Evolutionary conservation across 2,113 vertebrate species (phyloP), one percentile per base, ranked within the genome.

Genomic region (Oncorhynchus masou): DNA sequence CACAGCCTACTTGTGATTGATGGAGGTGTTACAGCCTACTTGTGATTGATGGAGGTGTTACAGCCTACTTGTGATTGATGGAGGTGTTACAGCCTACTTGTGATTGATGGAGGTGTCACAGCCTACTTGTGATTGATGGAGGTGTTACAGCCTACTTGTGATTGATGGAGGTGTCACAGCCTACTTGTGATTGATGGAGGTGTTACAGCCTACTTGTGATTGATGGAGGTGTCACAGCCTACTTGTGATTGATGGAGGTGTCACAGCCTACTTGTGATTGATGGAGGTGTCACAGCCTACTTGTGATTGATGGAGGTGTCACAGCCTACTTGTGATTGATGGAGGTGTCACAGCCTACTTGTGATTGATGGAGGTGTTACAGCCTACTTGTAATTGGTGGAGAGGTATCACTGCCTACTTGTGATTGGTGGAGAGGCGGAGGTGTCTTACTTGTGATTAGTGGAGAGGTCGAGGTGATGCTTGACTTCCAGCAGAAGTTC

Each of bases 381-480:
- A 34, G 34, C 34, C 34, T 7, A 39, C 3, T 4, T 62, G 24
- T 70, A 54, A 67, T 31, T 68, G n/a, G 16, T 73, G 25, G 19
- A n/a, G 68, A n/a, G 6, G 34, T 39, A 1, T 39, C 34, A 8
- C 2, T 2, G 7, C 7, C 34, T 39, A 39, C 4, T 5, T 65
- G 39, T 70, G 72, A 68, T 68, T 69, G 22, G 27, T 73, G 29
- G 20, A 24, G 68, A n/a, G 93, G 86, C 99, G 97, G 2, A 99
- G 92, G 86, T 4, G 20, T n/a, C 88, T 90, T 88, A 96, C 98
- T 91, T 95, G 88, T 95, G 87, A 91, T 91, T 93, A 1, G 92
- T 90, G n/a, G 97, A 99, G 76, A 99, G 93, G 86, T 99, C 97
- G 2, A 99, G 92, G 86, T 99, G 97, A 80, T 96, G 95, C 34